These are phyloP conservation scores for Aeoliscus strigatus DNA, from an alignment of 2,797 vertebrate species.

Conservation along the genomic window DNA sequence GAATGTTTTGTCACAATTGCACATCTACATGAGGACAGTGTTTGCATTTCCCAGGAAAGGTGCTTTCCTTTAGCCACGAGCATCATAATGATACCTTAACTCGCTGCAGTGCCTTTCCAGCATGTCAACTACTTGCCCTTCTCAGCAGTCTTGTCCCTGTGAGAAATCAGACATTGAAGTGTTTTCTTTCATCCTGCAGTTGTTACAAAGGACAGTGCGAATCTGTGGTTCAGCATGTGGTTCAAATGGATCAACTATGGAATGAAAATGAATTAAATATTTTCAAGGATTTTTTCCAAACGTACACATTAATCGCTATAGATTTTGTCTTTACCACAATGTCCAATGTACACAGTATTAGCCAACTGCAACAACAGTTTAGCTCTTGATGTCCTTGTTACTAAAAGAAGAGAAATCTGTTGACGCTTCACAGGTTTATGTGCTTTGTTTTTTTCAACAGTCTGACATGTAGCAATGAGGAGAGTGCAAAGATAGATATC, in stretches of 20 bases:
- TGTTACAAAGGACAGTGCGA: constrained; percentile 11
- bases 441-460: no score
- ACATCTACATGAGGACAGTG: constrained; percentile 11
- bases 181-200: constrained; percentile 24
- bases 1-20: constrained; percentile 47
- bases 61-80: constrained; percentile 25
- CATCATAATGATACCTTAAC: constrained; percentile 28
- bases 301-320: no score
- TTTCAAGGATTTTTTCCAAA: no score
- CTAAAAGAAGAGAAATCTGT: no score
- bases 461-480: no score
- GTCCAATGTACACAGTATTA: no score
- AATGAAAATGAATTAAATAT: constrained; percentile 7
- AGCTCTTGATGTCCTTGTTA: no score
- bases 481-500: no score
- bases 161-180: constrained; percentile 48
- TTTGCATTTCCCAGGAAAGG: constrained; percentile 17
- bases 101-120: constrained; percentile 34
- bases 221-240: constrained; percentile 16
- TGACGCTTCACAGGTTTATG: no score
- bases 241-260: no score
- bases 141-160: constrained; percentile 32
- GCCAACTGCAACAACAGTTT: no score
- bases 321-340: no score
- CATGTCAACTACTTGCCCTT: constrained; percentile 50